These are phyloP conservation scores for Timema cristinae DNA, from an alignment of 2,888 invertebrate species.

Conservation along the genomic window DNA sequence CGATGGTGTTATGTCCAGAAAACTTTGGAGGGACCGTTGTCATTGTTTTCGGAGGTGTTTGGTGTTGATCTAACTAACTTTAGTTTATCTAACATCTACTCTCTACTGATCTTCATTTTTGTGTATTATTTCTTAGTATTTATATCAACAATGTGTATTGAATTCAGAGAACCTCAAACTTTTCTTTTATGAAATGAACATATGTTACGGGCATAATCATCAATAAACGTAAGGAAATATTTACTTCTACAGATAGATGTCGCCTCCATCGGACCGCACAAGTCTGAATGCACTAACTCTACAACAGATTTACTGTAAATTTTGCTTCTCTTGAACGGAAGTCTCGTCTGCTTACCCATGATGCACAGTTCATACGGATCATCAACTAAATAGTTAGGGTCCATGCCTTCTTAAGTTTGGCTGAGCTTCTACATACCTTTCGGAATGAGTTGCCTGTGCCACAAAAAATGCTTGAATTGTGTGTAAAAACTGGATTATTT, in stretches of 20 bases:
- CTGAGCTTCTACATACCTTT: not conserved
- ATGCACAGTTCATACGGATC: not conserved
- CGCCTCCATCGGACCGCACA: not conserved
- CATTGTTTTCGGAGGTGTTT: too few relatives aligned
- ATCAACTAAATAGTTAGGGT: not conserved
- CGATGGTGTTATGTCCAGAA: too few relatives aligned
- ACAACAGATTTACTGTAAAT: not conserved
- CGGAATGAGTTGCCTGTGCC: not conserved
- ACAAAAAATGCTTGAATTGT: not conserved
- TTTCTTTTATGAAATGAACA: conserved; percentile 5
- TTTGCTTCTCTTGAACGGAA: too few relatives aligned
- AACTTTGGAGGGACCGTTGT: too few relatives aligned
- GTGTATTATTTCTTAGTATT: too few relatives aligned
- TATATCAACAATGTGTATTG: not conserved
- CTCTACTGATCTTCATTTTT: too few relatives aligned
- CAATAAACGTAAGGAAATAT: not conserved
- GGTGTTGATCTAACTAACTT: too few relatives aligned
- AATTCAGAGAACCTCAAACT: not conserved
- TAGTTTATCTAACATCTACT: too few relatives aligned
- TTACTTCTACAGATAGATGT: not conserved
- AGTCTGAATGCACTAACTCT: not conserved
- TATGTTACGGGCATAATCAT: not conserved
- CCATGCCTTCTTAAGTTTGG: not conserved
- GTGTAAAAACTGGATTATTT: not conserved
- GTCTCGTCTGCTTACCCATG: too few relatives aligned